Evolutionary conservation across 2,797 vertebrate genomes (phyloP).

Genomic region (Hippopotamyrus pictus): DNA sequence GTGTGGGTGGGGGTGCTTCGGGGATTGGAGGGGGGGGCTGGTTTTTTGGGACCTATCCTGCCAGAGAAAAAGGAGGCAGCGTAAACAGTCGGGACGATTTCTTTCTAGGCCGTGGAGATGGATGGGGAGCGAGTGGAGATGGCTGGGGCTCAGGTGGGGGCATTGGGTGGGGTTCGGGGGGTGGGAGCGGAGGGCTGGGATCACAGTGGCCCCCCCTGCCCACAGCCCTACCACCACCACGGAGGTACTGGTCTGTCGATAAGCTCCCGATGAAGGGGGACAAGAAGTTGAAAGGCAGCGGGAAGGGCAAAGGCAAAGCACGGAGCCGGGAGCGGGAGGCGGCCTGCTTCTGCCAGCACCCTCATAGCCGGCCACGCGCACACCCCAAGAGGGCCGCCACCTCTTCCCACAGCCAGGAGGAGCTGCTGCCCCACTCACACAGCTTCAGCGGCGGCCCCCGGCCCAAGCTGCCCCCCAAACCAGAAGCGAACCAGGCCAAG

Average conservation of each 20-base stretch:
- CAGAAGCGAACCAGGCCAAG: constrained; percentile 60
- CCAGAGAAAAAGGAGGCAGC: constrained; percentile 69
- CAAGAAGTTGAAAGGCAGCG: constrained; percentile 55
- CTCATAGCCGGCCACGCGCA: constrained; percentile 58
- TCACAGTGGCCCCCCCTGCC: constrained; percentile 62
- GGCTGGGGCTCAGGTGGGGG: constrained; percentile 66
- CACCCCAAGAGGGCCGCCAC: constrained; percentile 58
- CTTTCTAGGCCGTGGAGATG: constrained; percentile 60
- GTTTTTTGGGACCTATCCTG: constrained; percentile 73
- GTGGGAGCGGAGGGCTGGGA: constrained; percentile 63
- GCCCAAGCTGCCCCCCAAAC: constrained; percentile 61
- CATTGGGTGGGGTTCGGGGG: constrained; percentile 62
- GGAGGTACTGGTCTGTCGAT: constrained; percentile 87
- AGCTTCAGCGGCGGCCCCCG: constrained; percentile 65
- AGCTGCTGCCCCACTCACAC: constrained; percentile 71
- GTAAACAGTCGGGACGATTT: constrained; percentile 70
- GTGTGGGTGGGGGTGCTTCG: constrained; percentile 42
- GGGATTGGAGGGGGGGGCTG: constrained; percentile 68
- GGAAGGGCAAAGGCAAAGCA: constrained; percentile 53
- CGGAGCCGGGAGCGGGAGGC: constrained; percentile 48
- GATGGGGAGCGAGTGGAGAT: constrained; percentile 58
- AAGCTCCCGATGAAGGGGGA: constrained; percentile 74
- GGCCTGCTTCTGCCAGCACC: constrained; percentile 63
- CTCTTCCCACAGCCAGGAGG: constrained; percentile 69
- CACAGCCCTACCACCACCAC: constrained; percentile 62